Percentiles rank a stretch among this genome's conserved stretches.
phyloP scores from a whole-genome alignment of 2,113 vertebrate genomes.

The Sisor rabdophorus region DNA sequence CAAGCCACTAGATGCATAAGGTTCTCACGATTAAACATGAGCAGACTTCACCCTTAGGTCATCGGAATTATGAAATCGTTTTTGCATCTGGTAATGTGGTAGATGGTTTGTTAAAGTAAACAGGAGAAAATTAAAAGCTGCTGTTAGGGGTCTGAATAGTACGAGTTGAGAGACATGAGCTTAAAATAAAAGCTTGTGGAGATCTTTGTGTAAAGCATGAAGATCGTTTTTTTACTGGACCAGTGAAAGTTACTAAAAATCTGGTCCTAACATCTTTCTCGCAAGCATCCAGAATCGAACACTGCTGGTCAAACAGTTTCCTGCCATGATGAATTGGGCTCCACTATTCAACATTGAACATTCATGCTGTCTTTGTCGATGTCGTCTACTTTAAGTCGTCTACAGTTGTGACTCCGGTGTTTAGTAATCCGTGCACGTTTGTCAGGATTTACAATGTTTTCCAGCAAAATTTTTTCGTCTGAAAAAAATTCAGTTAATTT shows the following conservation, averaged over 20 bases:
- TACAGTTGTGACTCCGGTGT: neutral
- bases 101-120: neutral
- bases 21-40: neutral
- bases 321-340: neutral
- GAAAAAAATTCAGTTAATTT: too few relatives aligned
- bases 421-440: neutral
- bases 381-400: slow-evolving; percentile 18
- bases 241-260: too few relatives aligned
- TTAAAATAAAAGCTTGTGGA: too few relatives aligned
- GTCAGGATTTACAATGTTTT: neutral
- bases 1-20: neutral
- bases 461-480: neutral
- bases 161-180: too few relatives aligned
- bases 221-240: too few relatives aligned
- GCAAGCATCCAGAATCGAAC: neutral
- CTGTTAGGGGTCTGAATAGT: too few relatives aligned
- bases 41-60: neutral
- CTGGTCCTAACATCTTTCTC: neutral
- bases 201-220: too few relatives aligned
- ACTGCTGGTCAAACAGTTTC: neutral
- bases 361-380: slow-evolving; percentile 20
- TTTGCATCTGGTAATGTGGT: neutral
- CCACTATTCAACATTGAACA: neutral
- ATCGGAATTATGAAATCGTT: neutral
- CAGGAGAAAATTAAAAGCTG: neutral